Base-by-base conservation (phyloP, 2,888 invertebrate genomes). In the Prostheceraeus crozeri region DNA sequence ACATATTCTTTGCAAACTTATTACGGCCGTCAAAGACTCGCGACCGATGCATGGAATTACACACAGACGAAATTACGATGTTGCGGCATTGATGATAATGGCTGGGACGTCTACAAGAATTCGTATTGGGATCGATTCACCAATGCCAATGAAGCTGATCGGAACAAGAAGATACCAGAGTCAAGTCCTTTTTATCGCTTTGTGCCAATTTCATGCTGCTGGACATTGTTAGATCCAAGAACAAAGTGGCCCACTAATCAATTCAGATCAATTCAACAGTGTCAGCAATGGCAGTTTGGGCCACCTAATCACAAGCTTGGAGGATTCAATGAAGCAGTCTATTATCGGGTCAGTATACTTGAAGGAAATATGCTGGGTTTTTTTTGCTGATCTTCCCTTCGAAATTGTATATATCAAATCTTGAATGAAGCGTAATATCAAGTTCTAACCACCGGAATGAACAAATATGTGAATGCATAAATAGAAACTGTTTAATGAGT, bases 121-220 rank as follows among this genome's bases (percentile, higher is more conserved):
- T 23, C 23, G 10, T 57, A 46, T 8, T 57, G 55, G 57, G 57
- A 57, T 11, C 14, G 28, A 2, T 27, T 59, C 16, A 28, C 30
- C 2, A 57, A 57, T 30, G 53, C 53, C 3, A 57, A 57, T 27
- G 14, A 30, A 2, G 16, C 27, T 30, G 28, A 57, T 16, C 14
- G 19, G 6, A 28, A 27, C 19, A 2, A 23, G 27, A 57, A 53
- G 14, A 53, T 57, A 33, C n/a, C 33, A 33, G 25, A 4, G 11
- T 27, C 51, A 19, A 51, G 51, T 28, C 53, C 46, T 8, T 56
- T 60, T 21, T 58, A 58, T 25, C 28, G 30, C 16, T 58, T 58
- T 28, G 58, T 58, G 8, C 58, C 58, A 1, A 33, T 10, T 2
- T 58, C 58, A 3, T 58, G 58, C 27, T 58, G 58, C 58, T 56